phyloP scores from a whole-genome alignment of 2,888 invertebrate species.

The Hirtodrosophila alboralis region DNA sequence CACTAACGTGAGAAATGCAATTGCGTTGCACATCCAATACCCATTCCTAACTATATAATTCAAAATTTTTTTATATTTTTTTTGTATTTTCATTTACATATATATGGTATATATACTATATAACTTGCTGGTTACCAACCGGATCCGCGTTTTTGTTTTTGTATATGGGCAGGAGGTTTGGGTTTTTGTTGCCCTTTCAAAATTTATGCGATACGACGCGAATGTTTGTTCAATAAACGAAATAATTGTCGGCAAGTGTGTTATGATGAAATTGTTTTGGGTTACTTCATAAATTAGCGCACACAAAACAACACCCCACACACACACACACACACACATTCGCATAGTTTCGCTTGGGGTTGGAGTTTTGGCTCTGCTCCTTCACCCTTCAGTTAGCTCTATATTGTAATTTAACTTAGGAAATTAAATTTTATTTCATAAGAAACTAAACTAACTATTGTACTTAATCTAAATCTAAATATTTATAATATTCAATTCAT shows the following conservation, averaged over 20 bases:
- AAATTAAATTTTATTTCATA: no score
- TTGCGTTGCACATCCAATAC: constrained; percentile 57
- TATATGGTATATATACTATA: no score
- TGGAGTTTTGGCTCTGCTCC: neutral
- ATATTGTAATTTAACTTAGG: neutral
- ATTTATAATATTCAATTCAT: no score
- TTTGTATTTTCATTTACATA: constrained; percentile 66
- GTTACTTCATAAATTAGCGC: constrained; percentile 78
- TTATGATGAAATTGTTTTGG: constrained; percentile 79
- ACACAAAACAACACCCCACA: constrained; percentile 44
- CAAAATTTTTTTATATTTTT: no score
- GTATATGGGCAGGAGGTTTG: constrained; percentile 34
- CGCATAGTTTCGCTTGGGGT: neutral
- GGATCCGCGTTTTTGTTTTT: constrained; percentile 33
- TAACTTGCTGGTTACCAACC: constrained; percentile 71
- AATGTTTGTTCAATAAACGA: constrained; percentile 78
- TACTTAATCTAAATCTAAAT: no score
- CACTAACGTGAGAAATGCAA: constrained; percentile 66
- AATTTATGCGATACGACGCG: constrained; percentile 76
- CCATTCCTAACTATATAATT: no score
- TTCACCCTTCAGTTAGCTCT: constrained; percentile 1
- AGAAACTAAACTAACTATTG: no score
- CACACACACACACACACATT: no score
- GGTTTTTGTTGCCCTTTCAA: constrained; percentile 44
- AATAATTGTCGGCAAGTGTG: constrained; percentile 78